phyloP scores from a whole-genome alignment of 1,140 invertebrate genomes.

The Palaemon carinicauda region DNA sequence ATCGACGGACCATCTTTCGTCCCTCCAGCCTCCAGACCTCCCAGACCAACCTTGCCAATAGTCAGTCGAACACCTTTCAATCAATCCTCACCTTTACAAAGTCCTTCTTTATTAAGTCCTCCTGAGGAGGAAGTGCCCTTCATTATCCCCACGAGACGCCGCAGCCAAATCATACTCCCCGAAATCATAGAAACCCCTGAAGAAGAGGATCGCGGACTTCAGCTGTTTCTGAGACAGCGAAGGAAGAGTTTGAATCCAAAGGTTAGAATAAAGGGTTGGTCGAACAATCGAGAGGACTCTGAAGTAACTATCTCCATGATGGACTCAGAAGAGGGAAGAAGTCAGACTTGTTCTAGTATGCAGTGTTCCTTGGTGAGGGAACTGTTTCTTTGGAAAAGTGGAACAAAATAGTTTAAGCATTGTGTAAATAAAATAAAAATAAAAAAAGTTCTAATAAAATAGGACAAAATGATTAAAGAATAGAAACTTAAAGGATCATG shows the following conservation, averaged over 20 bases:
- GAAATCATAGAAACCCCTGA: conserved; percentile 46
- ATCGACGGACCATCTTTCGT: too few relatives aligned
- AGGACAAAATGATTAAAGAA: too few relatives aligned
- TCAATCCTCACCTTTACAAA: background rate
- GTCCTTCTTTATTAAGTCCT: conserved; percentile 20
- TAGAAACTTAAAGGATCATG: too few relatives aligned
- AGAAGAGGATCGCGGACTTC: conserved; percentile 41
- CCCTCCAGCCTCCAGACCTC: background rate
- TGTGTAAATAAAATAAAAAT: too few relatives aligned
- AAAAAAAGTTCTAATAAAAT: too few relatives aligned
- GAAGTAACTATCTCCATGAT: too few relatives aligned
- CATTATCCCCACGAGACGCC: background rate
- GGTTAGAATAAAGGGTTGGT: background rate
- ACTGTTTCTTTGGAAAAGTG: too few relatives aligned
- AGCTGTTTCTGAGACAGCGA: conserved; percentile 24
- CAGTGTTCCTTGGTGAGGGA: too few relatives aligned
- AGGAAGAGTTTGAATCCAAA: conserved; percentile 29
- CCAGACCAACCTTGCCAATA: conserved; percentile 19
- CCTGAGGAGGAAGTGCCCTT: conserved; percentile 22
- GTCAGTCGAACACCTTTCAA: background rate
- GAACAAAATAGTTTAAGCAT: too few relatives aligned
- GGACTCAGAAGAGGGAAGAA: too few relatives aligned
- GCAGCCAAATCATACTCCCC: conserved; percentile 33
- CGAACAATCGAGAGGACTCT: too few relatives aligned
- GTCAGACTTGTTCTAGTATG: too few relatives aligned